Conservation (phyloP, 2,113 vertebrate species). For the Sebastes fasciatus region DNA sequence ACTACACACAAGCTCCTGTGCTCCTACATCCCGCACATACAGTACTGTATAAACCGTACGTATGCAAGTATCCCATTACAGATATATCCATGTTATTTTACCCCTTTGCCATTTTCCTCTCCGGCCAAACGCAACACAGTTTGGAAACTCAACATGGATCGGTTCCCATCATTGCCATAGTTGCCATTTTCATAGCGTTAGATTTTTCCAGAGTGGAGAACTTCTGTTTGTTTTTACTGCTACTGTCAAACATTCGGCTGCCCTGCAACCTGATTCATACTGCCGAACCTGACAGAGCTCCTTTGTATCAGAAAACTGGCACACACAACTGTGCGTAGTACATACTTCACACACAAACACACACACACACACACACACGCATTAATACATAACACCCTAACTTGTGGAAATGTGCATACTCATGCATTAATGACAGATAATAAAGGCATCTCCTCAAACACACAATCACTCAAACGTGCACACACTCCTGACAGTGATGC, state of each 20-base stretch:
- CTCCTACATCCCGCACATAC: conserved; percentile 52
- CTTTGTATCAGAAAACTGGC: conserved; percentile 66
- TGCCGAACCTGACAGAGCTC: conserved; percentile 65
- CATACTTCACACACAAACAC: conserved; percentile 16
- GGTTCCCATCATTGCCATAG: conserved; percentile 76
- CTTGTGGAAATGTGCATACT: conserved; percentile 31
- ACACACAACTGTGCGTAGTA: conserved; percentile 15
- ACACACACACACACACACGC: not conserved
- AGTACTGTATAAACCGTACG: conserved; percentile 36
- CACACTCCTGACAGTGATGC: conserved; percentile 38
- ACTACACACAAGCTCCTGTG: conserved; percentile 56
- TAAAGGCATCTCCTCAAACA: conserved; percentile 29
- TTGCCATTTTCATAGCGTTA: conserved; percentile 76
- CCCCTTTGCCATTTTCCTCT: conserved; percentile 67
- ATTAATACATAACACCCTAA: not conserved
- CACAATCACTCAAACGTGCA: not conserved
- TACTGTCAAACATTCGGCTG: conserved; percentile 75
- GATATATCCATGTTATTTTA: conserved; percentile 76
- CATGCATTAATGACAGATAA: conserved; percentile 27
- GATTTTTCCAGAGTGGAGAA: conserved; percentile 78
- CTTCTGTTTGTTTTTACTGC: conserved; percentile 79
- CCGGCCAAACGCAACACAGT: conserved; percentile 69
- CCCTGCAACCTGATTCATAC: conserved; percentile 65
- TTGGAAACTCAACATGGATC: conserved; percentile 79
- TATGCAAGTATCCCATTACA: conserved; percentile 65